phyloP scores from a whole-genome alignment of 2,888 invertebrate species.

The Protula sp. region DNA sequence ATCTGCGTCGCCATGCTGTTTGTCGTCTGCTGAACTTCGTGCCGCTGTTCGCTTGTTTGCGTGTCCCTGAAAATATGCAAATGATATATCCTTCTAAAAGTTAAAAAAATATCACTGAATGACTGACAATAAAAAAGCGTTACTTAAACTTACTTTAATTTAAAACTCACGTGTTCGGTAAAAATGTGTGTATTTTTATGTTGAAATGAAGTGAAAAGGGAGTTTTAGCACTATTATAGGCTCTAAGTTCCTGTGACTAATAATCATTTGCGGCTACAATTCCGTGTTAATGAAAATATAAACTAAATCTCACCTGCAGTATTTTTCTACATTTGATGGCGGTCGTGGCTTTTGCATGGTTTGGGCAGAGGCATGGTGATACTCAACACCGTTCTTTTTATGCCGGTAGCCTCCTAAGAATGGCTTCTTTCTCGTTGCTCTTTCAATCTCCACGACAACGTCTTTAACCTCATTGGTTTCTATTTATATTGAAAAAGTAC shows the following conservation, averaged over 20 bases:
- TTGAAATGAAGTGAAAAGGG: no score
- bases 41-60: slow-evolving; percentile 48
- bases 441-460: slow-evolving; percentile 52
- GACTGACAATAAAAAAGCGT: no score
- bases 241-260: no score
- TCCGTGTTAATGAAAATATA: no score
- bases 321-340: neutral
- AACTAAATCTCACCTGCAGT: neutral
- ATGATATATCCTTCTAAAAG: no score
- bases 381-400: slow-evolving; percentile 65
- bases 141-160: no score
- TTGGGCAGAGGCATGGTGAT: slow-evolving; percentile 77
- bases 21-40: slow-evolving; percentile 47
- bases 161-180: no score
- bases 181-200: no score
- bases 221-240: no score
- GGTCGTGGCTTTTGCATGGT: slow-evolving; percentile 58
- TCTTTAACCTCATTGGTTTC: slow-evolving; percentile 41
- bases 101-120: no score
- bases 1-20: slow-evolving; percentile 53
- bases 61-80: slow-evolving; percentile 34
- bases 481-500: no score
- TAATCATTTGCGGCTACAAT: no score
- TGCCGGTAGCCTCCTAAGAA: slow-evolving; percentile 77
- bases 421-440: slow-evolving; percentile 61